Evolutionary conservation across 2,888 invertebrate species (phyloP).

Genomic region (Stomorhina lunata): DNA sequence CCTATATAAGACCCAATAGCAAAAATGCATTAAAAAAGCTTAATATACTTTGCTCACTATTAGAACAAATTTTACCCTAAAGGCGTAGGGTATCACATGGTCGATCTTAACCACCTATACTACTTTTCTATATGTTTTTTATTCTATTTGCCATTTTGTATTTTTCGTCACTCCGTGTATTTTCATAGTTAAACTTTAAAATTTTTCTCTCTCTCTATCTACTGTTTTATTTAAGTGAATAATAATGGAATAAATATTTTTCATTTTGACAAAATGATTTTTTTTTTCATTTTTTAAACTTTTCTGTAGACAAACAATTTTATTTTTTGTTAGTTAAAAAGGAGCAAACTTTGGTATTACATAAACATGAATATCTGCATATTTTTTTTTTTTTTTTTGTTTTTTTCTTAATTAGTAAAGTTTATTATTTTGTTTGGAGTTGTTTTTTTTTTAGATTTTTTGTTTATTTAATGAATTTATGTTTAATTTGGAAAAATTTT

Average conservation of each 20-base stretch:
- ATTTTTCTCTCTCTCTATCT: neutral
- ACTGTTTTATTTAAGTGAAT: conserved; percentile 27
- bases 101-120: too few species aligned
- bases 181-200: neutral
- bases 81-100: too few species aligned
- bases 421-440: conserved; percentile 42
- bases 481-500: conserved; percentile 32
- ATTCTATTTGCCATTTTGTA: neutral
- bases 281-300: neutral
- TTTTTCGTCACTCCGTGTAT: neutral
- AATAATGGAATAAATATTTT: conserved; percentile 32
- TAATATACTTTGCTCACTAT: too few species aligned
- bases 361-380: neutral
- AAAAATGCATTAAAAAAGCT: too few species aligned
- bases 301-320: conserved; percentile 2
- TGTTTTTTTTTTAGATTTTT: neutral
- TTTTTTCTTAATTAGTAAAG: conserved; percentile 51
- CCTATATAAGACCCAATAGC: too few species aligned
- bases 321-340: conserved; percentile 21
- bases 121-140: neutral
- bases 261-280: conserved; percentile 41
- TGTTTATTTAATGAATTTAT: conserved; percentile 18
- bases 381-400: neutral
- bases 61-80: too few species aligned
- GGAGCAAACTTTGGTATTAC: neutral